These are phyloP conservation scores for Paramuricea clavata DNA, from an alignment of 92 coral and sea anemone genomes.

Conservation along the genomic window DNA sequence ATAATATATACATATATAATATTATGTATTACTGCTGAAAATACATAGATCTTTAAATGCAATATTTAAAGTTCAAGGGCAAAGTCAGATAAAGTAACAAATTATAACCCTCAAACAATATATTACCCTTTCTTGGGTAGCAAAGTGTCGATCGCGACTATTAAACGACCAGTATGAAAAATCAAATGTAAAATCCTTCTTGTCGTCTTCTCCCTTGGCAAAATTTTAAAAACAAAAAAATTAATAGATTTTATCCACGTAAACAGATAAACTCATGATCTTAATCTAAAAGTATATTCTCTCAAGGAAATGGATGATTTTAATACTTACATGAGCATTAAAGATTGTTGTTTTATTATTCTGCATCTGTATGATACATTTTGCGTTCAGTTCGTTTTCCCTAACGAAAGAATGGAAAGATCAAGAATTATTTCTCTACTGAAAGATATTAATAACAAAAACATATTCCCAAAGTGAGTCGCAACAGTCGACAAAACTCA, in stretches of 20 bases:
- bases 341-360: constrained; percentile 90
- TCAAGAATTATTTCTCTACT: constrained; percentile 20
- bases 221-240: neutral
- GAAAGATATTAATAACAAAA: neutral
- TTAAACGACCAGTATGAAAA: constrained; percentile 97
- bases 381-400: constrained; percentile 96
- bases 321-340: constrained; percentile 76
- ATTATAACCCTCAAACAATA: neutral
- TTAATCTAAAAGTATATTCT: neutral
- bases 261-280: constrained; percentile 10
- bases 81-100: neutral
- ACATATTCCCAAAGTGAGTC: neutral
- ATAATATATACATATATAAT: neutral
- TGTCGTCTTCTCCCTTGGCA: constrained; percentile 65
- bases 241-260: constrained; percentile 35
- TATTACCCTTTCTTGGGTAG: constrained; percentile 93
- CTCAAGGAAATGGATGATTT: neutral
- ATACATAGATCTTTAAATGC: no score
- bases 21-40: neutral
- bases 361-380: constrained; percentile 93
- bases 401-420: constrained; percentile 53
- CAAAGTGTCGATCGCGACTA: constrained; percentile 92
- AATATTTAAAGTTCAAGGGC: constrained; percentile 3
- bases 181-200: constrained; percentile 93
- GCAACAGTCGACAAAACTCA: neutral